These are phyloP conservation scores for Myotis lucifugus DNA, from an alignment of 2,113 vertebrate species.

Conservation along the genomic window DNA sequence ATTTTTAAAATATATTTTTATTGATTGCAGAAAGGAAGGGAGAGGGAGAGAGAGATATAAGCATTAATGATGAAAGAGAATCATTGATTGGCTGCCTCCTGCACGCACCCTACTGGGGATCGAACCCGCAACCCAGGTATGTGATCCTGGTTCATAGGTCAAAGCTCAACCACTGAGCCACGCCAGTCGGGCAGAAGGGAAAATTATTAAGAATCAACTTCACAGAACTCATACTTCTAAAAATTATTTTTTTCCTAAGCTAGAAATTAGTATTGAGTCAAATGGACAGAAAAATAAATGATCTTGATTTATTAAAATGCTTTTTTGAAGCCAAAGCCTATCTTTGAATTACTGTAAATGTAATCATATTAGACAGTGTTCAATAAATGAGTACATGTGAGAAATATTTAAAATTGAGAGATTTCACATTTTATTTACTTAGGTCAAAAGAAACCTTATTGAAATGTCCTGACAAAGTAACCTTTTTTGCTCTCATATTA, in stretches of 20 bases:
- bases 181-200: not conserved
- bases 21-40: too few relatives aligned
- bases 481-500: not conserved
- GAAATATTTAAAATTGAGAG: constrained; percentile 7
- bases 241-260: constrained; percentile 46
- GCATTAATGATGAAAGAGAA: too few relatives aligned
- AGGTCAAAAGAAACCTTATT: not conserved
- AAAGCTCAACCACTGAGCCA: too few relatives aligned
- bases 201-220: constrained; percentile 50
- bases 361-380: constrained; percentile 22
- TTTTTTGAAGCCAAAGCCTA: constrained; percentile 7
- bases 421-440: constrained; percentile 47
- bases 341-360: constrained; percentile 28
- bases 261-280: constrained; percentile 29
- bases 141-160: too few relatives aligned
- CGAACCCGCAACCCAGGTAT: too few relatives aligned
- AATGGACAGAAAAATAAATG: constrained; percentile 46
- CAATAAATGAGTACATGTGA: not conserved
- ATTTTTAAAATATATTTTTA: not conserved
- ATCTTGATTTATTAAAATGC: constrained; percentile 42
- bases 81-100: too few relatives aligned
- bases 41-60: too few relatives aligned
- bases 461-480: constrained; percentile 46
- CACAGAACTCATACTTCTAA: not conserved
- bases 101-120: too few relatives aligned